Evolutionary conservation across 2,888 invertebrate genomes (phyloP), one percentile per base, ranked within the genome.

Genomic region (Ichneumon xanthorius): DNA sequence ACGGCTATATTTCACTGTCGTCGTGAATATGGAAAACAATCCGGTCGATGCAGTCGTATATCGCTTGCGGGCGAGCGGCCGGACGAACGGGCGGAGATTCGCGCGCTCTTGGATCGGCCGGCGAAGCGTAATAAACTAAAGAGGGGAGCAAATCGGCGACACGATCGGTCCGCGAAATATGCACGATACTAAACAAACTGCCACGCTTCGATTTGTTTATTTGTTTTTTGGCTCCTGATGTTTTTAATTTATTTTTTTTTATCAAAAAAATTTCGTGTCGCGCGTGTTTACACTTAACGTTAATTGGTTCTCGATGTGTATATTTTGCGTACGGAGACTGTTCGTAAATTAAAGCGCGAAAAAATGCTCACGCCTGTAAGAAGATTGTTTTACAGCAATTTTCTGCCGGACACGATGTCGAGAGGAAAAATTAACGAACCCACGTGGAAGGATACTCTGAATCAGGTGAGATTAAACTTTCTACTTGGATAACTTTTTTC

Each of bases 361-460:
- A 45, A 37, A 55, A 89, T 90, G 88, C 82, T 88, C 3, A 77
- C 85, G 82, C 86, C 86, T 73, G 77, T 90, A 80, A 87, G 88
- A 79, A 89, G 77, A 84, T 50, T 78, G 67, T 87, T 87, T 89
- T 90, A 87, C 87, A 90, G 90, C 53, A 84, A 87, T 78, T 87
- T 87, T 33, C 40, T 87, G 22, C 81, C 88, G 37, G 83, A 80
- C n/a, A 87, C 79, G 37, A 82, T 88, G 76, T 86, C 85, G 73
- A 72, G 75, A 63, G 85, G 86, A 50, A 72, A 82, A 50, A 72
- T 68, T 16, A 55, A 50, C 19, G 87, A 88, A 50, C 82, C 87
- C 68, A 87, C 87, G 22, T 83, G 79, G 68, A 86, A 63, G 75
- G 89, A 90, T 76, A 85, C 87, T 11, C 11, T 89, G 37, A 88